Base-by-base conservation (phyloP, 2,888 invertebrate genomes). In the Hesperia comma region DNA sequence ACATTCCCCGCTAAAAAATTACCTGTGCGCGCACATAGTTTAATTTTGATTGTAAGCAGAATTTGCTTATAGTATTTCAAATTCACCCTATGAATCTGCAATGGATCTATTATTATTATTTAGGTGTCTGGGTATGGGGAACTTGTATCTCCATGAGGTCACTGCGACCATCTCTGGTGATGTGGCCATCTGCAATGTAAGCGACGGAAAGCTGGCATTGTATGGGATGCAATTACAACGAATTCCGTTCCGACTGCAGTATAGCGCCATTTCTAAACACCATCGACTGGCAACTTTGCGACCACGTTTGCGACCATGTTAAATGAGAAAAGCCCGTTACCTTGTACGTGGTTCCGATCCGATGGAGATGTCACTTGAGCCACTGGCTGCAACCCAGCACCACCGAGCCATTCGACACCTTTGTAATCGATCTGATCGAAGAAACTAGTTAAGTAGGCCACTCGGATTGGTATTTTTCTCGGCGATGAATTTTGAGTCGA, bases 321-420 rank as follows among this genome's bases (percentile, higher is more conserved):
- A 61, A 60, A n/a, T 58, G 51, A 51, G 61, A 61, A 61, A 61
- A 53, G 21, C 21, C 53, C 74, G 77, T 72, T 86, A 79, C 90
- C 90, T 88, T 89, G 85, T 78, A 74, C 77, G 77, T 69, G 71
- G 88, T 89, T 88, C 84, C 86, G 74, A 75, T 72, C 78, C 79
- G 78, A 70, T 79, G 84, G 74, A 67, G 71, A 74, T 75, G 86
- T 83, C 76, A 87, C 74, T 73, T 78, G 87, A 88, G 81, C 79
- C 51, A 15, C 71, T 43, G 68, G 73, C 73, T 75, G 81, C 78
- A 82, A 83, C 82, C 77, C 62, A 68, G 72, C 80, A 81, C 78
- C 75, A 53, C 37, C 51, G 63, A 69, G 81, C 68, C 81, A 84
- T 77, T 70, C 68, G 78, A 86, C 76, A 82, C 80, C 73, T 68